Percentiles rank a stretch among this genome's conserved stretches.
Conservation (phyloP, 2,888 invertebrate genomes). For the Patella depressa region DNA sequence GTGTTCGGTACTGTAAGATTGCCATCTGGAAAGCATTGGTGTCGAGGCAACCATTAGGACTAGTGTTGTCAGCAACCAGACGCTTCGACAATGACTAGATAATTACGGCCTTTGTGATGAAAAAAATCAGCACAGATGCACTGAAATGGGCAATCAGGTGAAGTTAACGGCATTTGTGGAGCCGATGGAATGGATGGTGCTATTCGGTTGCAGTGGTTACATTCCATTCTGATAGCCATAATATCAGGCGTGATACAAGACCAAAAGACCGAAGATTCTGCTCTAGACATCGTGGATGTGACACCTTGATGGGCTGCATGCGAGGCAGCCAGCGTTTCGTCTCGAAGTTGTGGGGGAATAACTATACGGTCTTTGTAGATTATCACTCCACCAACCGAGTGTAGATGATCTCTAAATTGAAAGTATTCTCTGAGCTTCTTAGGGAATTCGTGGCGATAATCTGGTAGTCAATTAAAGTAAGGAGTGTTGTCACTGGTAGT, state of each 20-base stretch:
- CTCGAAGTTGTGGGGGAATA: constrained; percentile 40
- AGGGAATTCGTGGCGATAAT: constrained; percentile 26
- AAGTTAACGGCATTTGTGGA: constrained; percentile 34
- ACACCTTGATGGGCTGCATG: constrained; percentile 40
- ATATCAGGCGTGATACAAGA: constrained; percentile 47
- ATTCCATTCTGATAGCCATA: constrained; percentile 23
- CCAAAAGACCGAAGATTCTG: constrained; percentile 49
- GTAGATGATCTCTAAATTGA: no score
- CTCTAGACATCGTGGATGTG: constrained; percentile 32
- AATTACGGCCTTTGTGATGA: constrained; percentile 35
- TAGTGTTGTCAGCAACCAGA: constrained; percentile 45
- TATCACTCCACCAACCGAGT: no score
- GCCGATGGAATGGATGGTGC: constrained; percentile 44
- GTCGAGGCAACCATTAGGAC: constrained; percentile 37
- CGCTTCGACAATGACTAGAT: constrained; percentile 45
- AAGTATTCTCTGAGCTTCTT: constrained; percentile 25
- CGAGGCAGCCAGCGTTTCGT: constrained; percentile 21
- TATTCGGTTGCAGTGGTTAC: constrained; percentile 39
- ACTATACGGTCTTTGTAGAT: no score
- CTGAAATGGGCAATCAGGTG: constrained; percentile 42
- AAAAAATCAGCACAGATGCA: constrained; percentile 37
- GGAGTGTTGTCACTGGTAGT: constrained; percentile 34
- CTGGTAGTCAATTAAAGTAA: constrained; percentile 15
- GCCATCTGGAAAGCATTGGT: constrained; percentile 44
- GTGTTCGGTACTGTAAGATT: constrained; percentile 45